phyloP scores from a whole-genome alignment of 2,888 invertebrate species.

The Ecliptopera silaceata region DNA sequence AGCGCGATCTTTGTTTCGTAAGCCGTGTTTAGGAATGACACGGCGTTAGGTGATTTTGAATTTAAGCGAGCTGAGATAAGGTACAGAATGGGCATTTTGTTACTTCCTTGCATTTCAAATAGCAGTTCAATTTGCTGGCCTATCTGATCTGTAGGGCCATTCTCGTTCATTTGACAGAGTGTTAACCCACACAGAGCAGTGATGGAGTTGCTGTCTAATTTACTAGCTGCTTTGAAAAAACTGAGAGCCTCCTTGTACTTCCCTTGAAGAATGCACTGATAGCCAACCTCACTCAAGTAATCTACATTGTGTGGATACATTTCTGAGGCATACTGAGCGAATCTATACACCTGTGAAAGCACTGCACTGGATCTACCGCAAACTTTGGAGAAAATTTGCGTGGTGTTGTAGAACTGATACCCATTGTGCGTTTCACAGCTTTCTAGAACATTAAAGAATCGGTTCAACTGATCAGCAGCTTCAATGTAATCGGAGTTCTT shows the following conservation, averaged over 20 bases:
- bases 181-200: slow-evolving; percentile 92
- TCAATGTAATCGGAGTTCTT: slow-evolving; percentile 90
- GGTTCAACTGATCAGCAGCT: slow-evolving; percentile 86
- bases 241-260: slow-evolving; percentile 90
- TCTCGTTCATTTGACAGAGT: slow-evolving; percentile 90
- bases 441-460: slow-evolving; percentile 86
- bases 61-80: slow-evolving; percentile 87
- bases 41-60: slow-evolving; percentile 78
- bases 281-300: slow-evolving; percentile 91
- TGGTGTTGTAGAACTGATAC: slow-evolving; percentile 86
- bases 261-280: slow-evolving; percentile 88
- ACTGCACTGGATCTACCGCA: slow-evolving; percentile 87
- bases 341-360: slow-evolving; percentile 88
- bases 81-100: slow-evolving; percentile 86
- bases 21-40: slow-evolving; percentile 85
- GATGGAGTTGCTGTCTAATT: slow-evolving; percentile 92
- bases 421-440: slow-evolving; percentile 90
- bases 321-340: slow-evolving; percentile 91
- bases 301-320: slow-evolving; percentile 87
- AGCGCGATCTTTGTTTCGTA: slow-evolving; percentile 73
- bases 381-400: slow-evolving; percentile 88
- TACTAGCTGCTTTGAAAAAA: slow-evolving; percentile 91
- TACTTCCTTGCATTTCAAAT: slow-evolving; percentile 88
- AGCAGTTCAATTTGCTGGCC: slow-evolving; percentile 94
- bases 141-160: slow-evolving; percentile 88